Evolutionary conservation across 2,888 invertebrate species (phyloP), one percentile per base, ranked within the genome.

Genomic region (Clivina fossor): DNA sequence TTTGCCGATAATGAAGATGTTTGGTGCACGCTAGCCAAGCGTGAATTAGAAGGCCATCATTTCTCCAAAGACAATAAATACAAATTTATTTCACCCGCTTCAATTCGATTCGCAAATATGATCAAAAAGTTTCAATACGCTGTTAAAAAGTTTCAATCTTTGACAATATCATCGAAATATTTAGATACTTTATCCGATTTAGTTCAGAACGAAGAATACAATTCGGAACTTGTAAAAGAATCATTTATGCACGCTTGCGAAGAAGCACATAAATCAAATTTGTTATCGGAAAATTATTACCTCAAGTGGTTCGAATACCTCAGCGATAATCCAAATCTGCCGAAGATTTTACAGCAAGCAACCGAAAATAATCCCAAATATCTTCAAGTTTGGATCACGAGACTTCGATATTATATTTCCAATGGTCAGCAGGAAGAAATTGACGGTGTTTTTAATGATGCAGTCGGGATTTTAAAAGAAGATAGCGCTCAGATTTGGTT

Each of bases 11-110:
- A 55, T 28, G 47, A 47, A 38, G 40, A 37, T 3, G 9, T 47
- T 3, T 55, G 55, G 55, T n/a, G 47, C 20, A 8, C 24, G 26
- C 40, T 55, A 22, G 55, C 55, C 4, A 37, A 38, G 19, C 28
- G 55, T 4, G 55, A 55, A 46, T 32, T 55, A 47, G 26, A 46
- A 1, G 55, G 55, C 1, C 55, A 55, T 47, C 47, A 55, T 32
- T 32, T 55, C 8, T 30, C 37, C 3, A 13, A 24, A 4, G 38
- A 38, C 4, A 30, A 47, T 32, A 32, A 37, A 5, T 55, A 55
- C 37, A 38, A 46, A 38, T 47, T 38, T 19, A 40, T 55, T 13
- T 20, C 47, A 8, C 9, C 16, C 3, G 13, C 9, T 15, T 11
- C 22, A 26, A 18, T 24, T 4, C 46, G 55, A 8, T 13, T 47